phyloP scores from a whole-genome alignment of 2,888 invertebrate genomes.

The Ormyrus nitidulus region DNA sequence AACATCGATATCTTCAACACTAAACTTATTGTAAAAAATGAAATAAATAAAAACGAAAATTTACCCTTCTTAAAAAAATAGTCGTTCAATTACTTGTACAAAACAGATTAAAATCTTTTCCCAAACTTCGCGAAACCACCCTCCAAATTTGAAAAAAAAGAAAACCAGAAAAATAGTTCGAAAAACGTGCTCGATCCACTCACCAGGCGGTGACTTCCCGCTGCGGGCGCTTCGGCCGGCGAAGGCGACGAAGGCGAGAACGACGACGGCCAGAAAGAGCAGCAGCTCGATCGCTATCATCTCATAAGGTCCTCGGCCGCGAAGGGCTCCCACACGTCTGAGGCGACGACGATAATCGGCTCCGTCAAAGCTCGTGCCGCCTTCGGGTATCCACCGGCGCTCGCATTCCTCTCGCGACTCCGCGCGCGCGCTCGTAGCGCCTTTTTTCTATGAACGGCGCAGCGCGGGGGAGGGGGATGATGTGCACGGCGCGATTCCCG shows the following conservation, averaged over 20 bases:
- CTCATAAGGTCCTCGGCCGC: neutral
- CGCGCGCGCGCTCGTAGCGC: neutral
- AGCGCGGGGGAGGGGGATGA: neutral
- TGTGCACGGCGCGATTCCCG: too few relatives aligned
- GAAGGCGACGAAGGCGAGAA: neutral
- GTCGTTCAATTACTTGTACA: neutral
- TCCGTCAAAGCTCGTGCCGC: neutral
- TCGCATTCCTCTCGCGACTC: neutral
- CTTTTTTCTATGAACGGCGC: neutral
- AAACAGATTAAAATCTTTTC: neutral
- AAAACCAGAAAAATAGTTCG: too few relatives aligned
- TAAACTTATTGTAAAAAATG: too few relatives aligned
- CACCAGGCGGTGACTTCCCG: conserved; percentile 35
- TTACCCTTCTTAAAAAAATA: neutral
- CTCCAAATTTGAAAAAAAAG: neutral
- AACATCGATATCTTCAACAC: too few relatives aligned
- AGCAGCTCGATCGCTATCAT: conserved; percentile 22
- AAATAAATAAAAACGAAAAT: neutral
- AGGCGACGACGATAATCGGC: neutral
- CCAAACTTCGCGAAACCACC: neutral
- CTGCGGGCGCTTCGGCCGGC: neutral
- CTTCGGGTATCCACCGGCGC: neutral
- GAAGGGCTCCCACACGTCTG: neutral
- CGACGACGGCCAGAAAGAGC: conserved; percentile 13
- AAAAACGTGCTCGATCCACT: neutral